Percentiles rank a stretch among this genome's conserved stretches.
phyloP scores from a whole-genome alignment of 2,797 vertebrate genomes.

The Clangula hyemalis region DNA sequence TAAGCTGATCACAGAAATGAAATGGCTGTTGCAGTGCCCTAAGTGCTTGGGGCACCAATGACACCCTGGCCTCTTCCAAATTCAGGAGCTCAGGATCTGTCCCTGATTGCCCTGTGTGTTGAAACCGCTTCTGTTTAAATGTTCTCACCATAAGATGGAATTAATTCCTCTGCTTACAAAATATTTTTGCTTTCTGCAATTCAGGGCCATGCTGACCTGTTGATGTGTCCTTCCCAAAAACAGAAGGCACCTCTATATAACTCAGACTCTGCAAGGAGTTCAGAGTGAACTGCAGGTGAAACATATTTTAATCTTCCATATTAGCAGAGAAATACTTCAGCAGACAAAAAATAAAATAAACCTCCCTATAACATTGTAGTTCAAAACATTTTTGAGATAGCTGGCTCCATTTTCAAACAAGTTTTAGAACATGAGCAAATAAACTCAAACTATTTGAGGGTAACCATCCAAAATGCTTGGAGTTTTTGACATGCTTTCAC shows the following conservation, averaged over 20 bases:
- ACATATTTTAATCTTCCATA: background rate
- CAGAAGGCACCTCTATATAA: background rate
- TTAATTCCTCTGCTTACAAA: background rate
- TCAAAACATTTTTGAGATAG: background rate
- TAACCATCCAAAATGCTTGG: conserved; percentile 46
- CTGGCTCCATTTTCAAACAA: conserved; percentile 27
- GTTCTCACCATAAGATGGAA: background rate
- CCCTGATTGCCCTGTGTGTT: background rate
- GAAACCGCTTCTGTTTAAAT: background rate
- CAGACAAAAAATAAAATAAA: conserved; percentile 37
- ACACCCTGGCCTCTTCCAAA: background rate
- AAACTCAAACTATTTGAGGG: conserved; percentile 21
- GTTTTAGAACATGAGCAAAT: conserved; percentile 45
- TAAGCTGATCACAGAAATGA: background rate
- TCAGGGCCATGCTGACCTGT: background rate
- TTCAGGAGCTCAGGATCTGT: background rate
- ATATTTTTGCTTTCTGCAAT: background rate
- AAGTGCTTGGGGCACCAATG: background rate
- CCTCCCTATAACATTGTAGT: background rate
- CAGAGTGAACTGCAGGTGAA: background rate
- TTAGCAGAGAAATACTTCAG: background rate
- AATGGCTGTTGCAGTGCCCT: background rate
- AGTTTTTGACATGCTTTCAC: conserved; percentile 63
- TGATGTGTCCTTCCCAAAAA: background rate
- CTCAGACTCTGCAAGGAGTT: background rate